These are phyloP conservation scores for Drosophila neutralis DNA, from an alignment of 2,888 invertebrate species.

Conservation along the genomic window DNA sequence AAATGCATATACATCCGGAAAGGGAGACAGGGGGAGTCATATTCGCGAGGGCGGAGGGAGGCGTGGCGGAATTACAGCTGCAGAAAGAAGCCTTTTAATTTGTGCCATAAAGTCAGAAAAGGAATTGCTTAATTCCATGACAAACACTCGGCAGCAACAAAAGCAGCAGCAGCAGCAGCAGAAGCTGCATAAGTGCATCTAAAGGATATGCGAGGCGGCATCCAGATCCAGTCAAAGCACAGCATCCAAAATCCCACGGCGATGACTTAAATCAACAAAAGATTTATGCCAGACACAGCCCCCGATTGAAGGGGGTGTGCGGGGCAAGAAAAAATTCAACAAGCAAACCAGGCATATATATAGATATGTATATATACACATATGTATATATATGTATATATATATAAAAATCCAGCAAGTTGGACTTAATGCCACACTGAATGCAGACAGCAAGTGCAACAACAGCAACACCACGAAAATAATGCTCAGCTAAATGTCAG, in stretches of 20 bases:
- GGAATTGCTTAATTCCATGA: conserved; percentile 75
- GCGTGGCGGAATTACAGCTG: conserved; percentile 9
- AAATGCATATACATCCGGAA: conserved; percentile 1
- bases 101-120: conserved; percentile 66
- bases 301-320: background rate
- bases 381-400: conserved; percentile 18
- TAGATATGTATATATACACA: conserved; percentile 22
- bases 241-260: conserved; percentile 30
- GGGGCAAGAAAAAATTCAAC: conserved; percentile 22
- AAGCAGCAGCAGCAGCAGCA: background rate
- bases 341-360: conserved; percentile 47
- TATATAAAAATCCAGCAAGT: conserved; percentile 65
- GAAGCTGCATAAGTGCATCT: conserved; percentile 25
- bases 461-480: conserved; percentile 35
- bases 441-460: conserved; percentile 39
- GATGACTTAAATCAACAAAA: conserved; percentile 78
- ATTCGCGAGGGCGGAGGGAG: background rate
- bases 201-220: conserved; percentile 23
- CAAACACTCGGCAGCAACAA: conserved; percentile 53
- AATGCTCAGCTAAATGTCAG: conserved; percentile 40
- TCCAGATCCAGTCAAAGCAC: background rate
- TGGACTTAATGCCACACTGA: conserved; percentile 68
- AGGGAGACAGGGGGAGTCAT: background rate
- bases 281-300: conserved; percentile 66
- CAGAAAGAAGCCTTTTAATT: conserved; percentile 66